Evolutionary conservation across 2,888 invertebrate species (phyloP).

Genomic region (Thymelicus sylvestris): DNA sequence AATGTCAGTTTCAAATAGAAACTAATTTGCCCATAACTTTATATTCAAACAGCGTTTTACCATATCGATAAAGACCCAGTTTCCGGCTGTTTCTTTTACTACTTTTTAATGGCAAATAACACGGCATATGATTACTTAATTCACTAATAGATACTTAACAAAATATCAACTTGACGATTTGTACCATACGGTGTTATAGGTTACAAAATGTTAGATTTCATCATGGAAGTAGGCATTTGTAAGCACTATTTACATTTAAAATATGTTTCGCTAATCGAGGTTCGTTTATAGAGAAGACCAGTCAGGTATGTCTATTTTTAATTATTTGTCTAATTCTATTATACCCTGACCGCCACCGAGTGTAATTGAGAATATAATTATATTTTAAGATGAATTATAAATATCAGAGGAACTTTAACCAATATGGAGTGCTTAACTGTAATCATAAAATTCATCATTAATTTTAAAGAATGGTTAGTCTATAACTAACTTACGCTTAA

Average conservation of each 20-base stretch:
- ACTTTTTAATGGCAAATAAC: conserved; percentile 28
- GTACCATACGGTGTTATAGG: conserved; percentile 6
- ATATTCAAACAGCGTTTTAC: neutral
- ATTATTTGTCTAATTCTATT: too few species aligned
- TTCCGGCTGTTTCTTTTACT: conserved; percentile 27
- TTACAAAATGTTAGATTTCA: conserved; percentile 2
- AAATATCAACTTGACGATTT: conserved; percentile 13
- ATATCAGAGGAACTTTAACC: too few species aligned
- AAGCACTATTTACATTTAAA: conserved; percentile 16
- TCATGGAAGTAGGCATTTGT: neutral
- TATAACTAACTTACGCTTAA: too few species aligned
- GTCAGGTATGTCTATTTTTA: too few species aligned
- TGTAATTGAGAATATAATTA: too few species aligned
- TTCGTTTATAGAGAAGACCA: neutral
- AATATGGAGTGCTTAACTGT: too few species aligned
- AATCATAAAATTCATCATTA: too few species aligned
- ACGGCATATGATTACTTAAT: conserved; percentile 26
- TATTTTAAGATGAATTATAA: too few species aligned
- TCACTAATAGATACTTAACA: neutral
- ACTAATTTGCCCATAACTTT: too few species aligned
- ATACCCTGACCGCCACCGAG: too few species aligned
- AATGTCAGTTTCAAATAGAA: neutral
- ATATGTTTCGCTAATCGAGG: neutral
- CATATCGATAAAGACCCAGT: neutral
- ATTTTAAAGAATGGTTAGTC: too few species aligned